Base-by-base conservation (phyloP, 2,113 vertebrate genomes). In the Sylvilagus bachmani region DNA sequence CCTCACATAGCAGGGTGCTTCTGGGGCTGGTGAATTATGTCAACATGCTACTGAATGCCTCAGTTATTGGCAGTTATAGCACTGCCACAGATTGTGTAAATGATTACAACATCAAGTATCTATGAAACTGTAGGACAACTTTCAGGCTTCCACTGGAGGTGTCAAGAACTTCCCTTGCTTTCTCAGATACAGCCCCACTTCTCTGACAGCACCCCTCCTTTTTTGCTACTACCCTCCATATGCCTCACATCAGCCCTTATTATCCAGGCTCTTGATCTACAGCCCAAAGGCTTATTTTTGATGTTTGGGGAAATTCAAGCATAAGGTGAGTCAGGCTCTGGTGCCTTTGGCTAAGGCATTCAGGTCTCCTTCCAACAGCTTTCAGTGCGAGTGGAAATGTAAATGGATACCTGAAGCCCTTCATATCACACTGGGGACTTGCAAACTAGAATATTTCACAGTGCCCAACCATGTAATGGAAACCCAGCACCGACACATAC, bases 221-320 rank as follows among this genome's bases (percentile, higher is more conserved):
- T 44, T 10, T 31, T 13, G 44, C 2, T 10, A 55, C 64, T 61
- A 10, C 29, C 90, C 25, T 77, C 33, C 49, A 5, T 27, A 58
- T 12, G 44, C n/a, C 66, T 92, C 24, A 61, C n/a, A 92, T 92
- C 78, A 78, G 19, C 91, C 29, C 58, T 93, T 61, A 29, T 95
- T 81, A 94, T 49, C 87, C 36, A 69, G 13, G 31, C 94, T 95
- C 75, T 73, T 92, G 58, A 96, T 92, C 85, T 95, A 31, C 1
- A 79, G 38, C 82, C 92, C 71, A 83, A 95, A 90, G 62, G 74
- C 82, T 89, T 58, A 82, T 10, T 96, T 94, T 90, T 78, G 17
- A 87, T 85, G 73, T 89, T 90, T 83, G 90, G 95, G 92, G 79
- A 96, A 93, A 97, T 96, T 83, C 70, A 81, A 90, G 83, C 93